Percentiles rank a stretch among this genome's conserved stretches.
These are phyloP conservation scores for Pelochelys cantorii DNA, from an alignment of 2,797 vertebrate species.

Conservation along the genomic window DNA sequence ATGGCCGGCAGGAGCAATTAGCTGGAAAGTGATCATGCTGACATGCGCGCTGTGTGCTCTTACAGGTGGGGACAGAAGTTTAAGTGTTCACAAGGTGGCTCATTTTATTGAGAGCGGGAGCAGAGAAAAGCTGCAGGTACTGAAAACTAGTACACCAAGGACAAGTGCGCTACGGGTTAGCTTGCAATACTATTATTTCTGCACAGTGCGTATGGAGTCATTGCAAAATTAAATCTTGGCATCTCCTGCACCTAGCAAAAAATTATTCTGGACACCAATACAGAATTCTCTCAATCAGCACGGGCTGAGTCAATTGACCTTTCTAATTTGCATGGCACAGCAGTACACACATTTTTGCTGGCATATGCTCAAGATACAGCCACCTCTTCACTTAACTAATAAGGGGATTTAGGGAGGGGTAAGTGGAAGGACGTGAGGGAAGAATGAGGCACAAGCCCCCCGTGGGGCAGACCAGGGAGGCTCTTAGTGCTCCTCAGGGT, in stretches of 20 bases:
- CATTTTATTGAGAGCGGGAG: background rate
- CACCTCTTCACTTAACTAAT: background rate
- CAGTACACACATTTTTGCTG: background rate
- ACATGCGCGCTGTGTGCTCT: background rate
- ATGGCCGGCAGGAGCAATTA: background rate
- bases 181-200: background rate
- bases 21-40: background rate
- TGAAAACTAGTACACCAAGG: background rate
- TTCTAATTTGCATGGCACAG: background rate
- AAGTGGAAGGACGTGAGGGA: too few relatives aligned
- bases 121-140: background rate
- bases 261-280: accelerated
- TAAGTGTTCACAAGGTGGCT: background rate
- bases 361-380: background rate
- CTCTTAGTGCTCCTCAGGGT: too few relatives aligned
- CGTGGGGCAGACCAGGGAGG: too few relatives aligned
- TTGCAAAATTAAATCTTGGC: background rate
- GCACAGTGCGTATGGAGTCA: accelerated
- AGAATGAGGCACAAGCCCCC: too few relatives aligned
- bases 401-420: too few relatives aligned
- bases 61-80: background rate
- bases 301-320: background rate
- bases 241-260: background rate
- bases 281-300: background rate
- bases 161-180: background rate